These are phyloP conservation scores for Ophion costatus DNA, from an alignment of 2,888 invertebrate genomes.

Conservation along the genomic window DNA sequence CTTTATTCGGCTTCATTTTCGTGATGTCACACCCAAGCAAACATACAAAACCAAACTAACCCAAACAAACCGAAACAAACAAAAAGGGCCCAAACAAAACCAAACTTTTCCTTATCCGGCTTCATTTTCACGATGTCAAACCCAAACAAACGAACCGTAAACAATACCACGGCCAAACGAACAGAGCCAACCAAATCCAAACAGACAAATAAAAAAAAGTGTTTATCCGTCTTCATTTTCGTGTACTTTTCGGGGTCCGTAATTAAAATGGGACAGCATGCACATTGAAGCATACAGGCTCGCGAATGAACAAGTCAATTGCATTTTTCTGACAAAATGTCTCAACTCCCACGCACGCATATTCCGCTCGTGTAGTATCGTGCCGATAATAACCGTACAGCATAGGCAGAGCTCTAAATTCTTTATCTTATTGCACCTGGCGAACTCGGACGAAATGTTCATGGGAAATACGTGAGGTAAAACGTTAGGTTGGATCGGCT, in stretches of 20 bases:
- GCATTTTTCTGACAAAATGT: conserved; percentile 16
- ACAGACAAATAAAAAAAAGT: no score
- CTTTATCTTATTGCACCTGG: conserved; percentile 41
- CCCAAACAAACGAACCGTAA: no score
- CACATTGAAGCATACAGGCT: neutral
- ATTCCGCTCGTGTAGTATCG: neutral
- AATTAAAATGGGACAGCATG: neutral
- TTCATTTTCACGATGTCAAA: no score
- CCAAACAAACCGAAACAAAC: no score
- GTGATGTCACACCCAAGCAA: no score
- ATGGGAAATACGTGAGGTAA: conserved; percentile 35
- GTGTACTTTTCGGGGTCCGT: neutral
- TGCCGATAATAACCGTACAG: neutral
- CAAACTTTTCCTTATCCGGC: no score
- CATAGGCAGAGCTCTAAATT: conserved; percentile 33
- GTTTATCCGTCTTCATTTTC: neutral
- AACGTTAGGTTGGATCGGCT: conserved; percentile 35
- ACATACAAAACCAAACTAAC: no score
- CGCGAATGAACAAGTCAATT: neutral
- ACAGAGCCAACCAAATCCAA: no score
- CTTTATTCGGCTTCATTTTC: no score
- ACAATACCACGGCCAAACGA: no score
- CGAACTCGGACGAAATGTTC: conserved; percentile 29
- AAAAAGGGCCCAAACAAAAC: no score
- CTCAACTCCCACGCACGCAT: neutral